A percentile compares a stretch with the other conserved stretches of the same genome.
phyloP scores from a whole-genome alignment of 2,113 vertebrate genomes.

The cattle (Bos taurus) region DNA sequence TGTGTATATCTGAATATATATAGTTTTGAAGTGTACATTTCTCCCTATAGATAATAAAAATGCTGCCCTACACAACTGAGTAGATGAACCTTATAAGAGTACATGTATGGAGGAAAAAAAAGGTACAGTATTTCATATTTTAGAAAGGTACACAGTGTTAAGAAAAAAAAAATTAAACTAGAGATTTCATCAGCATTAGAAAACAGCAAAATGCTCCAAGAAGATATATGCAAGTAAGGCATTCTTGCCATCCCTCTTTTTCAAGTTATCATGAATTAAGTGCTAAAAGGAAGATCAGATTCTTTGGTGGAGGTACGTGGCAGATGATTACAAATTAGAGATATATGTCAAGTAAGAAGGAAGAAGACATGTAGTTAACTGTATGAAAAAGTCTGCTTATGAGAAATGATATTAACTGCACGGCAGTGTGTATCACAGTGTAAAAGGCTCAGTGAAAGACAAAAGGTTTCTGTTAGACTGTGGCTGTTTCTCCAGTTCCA shows the following conservation, averaged over 20 bases:
- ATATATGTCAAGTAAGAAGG: conserved; percentile 42
- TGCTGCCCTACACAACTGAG: accelerated
- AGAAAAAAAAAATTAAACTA: background rate
- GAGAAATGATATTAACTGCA: conserved; percentile 53
- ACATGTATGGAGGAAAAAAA: background rate
- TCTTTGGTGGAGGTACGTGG: conserved; percentile 1
- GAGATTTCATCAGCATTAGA: background rate
- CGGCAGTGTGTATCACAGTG: background rate
- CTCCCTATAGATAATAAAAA: background rate
- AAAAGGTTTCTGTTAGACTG: conserved; percentile 38
- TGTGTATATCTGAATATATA: background rate
- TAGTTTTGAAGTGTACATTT: background rate
- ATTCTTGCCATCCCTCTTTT: background rate
- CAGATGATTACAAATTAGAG: conserved; percentile 41
- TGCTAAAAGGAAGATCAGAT: conserved; percentile 19
- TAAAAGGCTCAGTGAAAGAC: conserved; percentile 35
- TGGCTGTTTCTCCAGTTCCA: conserved; percentile 9
- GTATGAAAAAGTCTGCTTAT: conserved; percentile 55
- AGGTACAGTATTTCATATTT: background rate
- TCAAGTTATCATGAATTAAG: conserved; percentile 48
- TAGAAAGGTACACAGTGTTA: background rate
- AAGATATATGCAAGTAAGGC: background rate
- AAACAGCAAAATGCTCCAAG: background rate
- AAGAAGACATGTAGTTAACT: conserved; percentile 62
- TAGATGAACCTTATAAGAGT: background rate